These are phyloP conservation scores for Halesus radiatus DNA, from an alignment of 1,140 invertebrate species.

Conservation along the genomic window DNA sequence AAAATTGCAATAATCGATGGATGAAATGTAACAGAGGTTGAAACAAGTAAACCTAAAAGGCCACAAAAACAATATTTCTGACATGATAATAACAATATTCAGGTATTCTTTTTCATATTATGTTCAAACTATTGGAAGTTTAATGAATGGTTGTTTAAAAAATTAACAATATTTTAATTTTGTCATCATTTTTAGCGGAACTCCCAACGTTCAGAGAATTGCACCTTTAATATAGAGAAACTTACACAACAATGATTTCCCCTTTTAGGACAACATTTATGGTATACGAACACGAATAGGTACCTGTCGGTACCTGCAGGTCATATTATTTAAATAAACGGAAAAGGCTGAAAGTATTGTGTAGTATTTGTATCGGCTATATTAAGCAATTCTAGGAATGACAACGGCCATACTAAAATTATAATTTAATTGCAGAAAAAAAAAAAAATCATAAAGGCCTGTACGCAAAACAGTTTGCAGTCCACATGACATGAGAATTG, in stretches of 20 bases:
- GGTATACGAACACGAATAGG: not conserved
- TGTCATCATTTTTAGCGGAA: too few relatives aligned
- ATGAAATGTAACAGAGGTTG: too few relatives aligned
- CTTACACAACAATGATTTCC: not conserved
- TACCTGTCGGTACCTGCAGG: not conserved
- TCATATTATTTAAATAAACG: slow-evolving; percentile 26
- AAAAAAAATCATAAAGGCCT: too few relatives aligned
- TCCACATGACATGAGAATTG: slow-evolving; percentile 22
- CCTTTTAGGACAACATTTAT: slow-evolving; percentile 26
- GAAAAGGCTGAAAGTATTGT: not conserved
- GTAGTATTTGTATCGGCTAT: not conserved
- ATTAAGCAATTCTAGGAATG: not conserved
- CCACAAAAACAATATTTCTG: too few relatives aligned
- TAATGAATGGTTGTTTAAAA: too few relatives aligned
- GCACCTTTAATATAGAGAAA: slow-evolving; percentile 4
- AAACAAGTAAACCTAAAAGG: too few relatives aligned
- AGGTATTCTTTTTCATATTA: too few relatives aligned
- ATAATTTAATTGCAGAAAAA: not conserved
- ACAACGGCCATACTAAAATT: not conserved
- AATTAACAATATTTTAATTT: too few relatives aligned
- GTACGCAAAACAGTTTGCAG: not conserved
- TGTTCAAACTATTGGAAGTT: too few relatives aligned
- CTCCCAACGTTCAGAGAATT: not conserved
- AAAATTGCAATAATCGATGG: too few relatives aligned
- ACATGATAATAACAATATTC: too few relatives aligned